Percentiles rank a stretch among this genome's conserved stretches.
These are phyloP conservation scores for Dysidea cf. avara DNA, from an alignment of 37 sponge, comb jelly and placozoan species.

Conservation along the genomic window DNA sequence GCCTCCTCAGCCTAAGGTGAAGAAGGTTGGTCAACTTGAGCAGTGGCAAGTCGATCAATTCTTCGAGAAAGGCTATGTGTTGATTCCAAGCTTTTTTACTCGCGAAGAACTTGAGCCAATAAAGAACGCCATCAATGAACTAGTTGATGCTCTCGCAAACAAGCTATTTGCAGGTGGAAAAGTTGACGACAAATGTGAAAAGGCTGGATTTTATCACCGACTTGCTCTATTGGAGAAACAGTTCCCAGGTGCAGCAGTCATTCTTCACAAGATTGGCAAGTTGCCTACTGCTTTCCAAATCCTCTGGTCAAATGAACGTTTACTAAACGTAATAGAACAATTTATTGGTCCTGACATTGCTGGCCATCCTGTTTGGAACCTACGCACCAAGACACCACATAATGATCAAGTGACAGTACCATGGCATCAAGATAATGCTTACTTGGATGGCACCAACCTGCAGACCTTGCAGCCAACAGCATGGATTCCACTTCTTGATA, in stretches of 20 bases:
- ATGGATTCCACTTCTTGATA: no score
- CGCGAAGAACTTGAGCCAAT: slow-evolving; percentile 69
- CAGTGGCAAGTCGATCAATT: slow-evolving; percentile 69
- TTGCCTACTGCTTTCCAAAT: slow-evolving; percentile 57
- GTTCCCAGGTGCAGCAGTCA: slow-evolving; percentile 71
- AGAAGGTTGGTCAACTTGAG: slow-evolving; percentile 71
- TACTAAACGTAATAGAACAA: slow-evolving; percentile 73
- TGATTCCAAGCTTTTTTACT: slow-evolving; percentile 66
- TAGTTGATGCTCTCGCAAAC: slow-evolving; percentile 62
- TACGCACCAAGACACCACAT: slow-evolving; percentile 73
- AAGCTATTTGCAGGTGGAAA: slow-evolving; percentile 66
- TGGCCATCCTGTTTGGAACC: no score
- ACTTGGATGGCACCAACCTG: slow-evolving; percentile 53
- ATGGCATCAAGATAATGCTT: slow-evolving; percentile 93
- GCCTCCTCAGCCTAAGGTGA: slow-evolving; percentile 53
- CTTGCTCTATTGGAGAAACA: slow-evolving; percentile 70
- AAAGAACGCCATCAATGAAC: slow-evolving; percentile 56
- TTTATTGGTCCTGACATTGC: no score
- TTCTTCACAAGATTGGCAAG: slow-evolving; percentile 66
- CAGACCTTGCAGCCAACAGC: slow-evolving; percentile 69
- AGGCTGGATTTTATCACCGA: slow-evolving; percentile 76
- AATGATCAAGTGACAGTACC: slow-evolving; percentile 73
- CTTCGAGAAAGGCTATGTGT: slow-evolving; percentile 73
- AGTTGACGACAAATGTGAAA: no score
- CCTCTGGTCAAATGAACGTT: slow-evolving; percentile 66